Percentiles rank a stretch among this genome's conserved stretches.
phyloP scores from a whole-genome alignment of 2,797 vertebrate genomes.

The Champsocephalus gunnari region DNA sequence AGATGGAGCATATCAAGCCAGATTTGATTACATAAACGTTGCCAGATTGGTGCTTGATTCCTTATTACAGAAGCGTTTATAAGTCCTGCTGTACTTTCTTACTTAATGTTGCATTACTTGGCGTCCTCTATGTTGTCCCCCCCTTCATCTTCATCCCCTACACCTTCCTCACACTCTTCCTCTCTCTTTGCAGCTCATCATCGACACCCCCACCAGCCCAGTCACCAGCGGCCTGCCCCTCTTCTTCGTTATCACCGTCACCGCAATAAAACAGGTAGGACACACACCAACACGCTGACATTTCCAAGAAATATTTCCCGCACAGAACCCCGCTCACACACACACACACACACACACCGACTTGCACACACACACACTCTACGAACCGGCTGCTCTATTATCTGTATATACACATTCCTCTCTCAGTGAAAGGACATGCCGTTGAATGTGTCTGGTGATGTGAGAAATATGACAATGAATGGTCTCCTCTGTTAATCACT shows the following conservation, averaged over 20 bases:
- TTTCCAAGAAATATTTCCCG: constrained; percentile 34
- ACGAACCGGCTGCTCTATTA: constrained; percentile 57
- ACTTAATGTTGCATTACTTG: constrained; percentile 51
- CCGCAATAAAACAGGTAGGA: constrained; percentile 96
- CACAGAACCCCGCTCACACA: constrained; percentile 13
- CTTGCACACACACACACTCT: constrained; percentile 27
- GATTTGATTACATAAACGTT: constrained; percentile 28
- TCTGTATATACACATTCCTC: constrained; percentile 75
- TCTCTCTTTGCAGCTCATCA: constrained; percentile 89
- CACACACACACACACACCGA: constrained; percentile 23
- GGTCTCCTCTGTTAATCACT: constrained; percentile 80
- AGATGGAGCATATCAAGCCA: constrained; percentile 17
- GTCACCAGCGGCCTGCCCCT: constrained; percentile 96
- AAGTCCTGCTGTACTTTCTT: constrained; percentile 36
- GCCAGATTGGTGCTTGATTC: constrained; percentile 12
- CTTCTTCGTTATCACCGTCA: constrained; percentile 98
- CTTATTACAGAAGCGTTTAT: constrained; percentile 26
- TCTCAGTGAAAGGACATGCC: constrained; percentile 66
- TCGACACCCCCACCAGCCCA: constrained; percentile 98
- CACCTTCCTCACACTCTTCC: constrained; percentile 28
- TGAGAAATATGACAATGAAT: constrained; percentile 85
- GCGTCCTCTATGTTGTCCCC: constrained; percentile 27
- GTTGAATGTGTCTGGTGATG: constrained; percentile 83
- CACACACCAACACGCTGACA: constrained; percentile 44
- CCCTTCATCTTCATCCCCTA: background rate